Percentiles rank a stretch among this genome's conserved stretches.
Conservation (phyloP, 2,797 vertebrate genomes). For the Gouania willdenowi region DNA sequence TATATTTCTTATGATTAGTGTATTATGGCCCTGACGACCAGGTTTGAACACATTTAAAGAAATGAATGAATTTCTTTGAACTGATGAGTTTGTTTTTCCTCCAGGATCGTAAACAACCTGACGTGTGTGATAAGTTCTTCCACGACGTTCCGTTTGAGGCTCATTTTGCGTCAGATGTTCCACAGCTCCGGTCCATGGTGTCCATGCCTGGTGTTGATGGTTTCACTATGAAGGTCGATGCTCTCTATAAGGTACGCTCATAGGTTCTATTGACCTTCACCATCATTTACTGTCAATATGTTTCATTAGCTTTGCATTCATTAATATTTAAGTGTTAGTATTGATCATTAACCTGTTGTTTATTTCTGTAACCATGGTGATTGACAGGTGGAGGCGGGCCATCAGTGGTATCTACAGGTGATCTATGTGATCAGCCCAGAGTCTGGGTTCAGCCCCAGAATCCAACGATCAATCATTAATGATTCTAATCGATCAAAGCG, state of each 20-base stretch:
- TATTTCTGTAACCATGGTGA: too few species aligned
- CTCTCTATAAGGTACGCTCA: slow-evolving; percentile 93
- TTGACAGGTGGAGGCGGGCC: slow-evolving; percentile 91
- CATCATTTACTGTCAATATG: too few species aligned
- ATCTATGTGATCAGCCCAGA: slow-evolving; percentile 93
- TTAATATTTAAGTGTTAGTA: too few species aligned
- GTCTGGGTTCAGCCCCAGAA: slow-evolving; percentile 77
- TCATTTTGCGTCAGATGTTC: slow-evolving; percentile 84
- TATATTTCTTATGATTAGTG: too few species aligned
- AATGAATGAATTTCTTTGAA: too few species aligned
- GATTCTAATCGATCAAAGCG: slow-evolving; percentile 68
- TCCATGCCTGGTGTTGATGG: slow-evolving; percentile 92
- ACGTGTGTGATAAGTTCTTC: slow-evolving; percentile 88
- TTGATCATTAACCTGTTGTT: too few species aligned
- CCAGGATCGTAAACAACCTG: slow-evolving; percentile 92
- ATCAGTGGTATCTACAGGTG: slow-evolving; percentile 98
- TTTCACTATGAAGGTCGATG: slow-evolving; percentile 94
- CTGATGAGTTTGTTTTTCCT: too few species aligned
- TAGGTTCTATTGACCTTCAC: too few species aligned
- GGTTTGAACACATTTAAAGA: too few species aligned
- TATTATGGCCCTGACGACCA: too few species aligned
- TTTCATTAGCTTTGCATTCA: too few species aligned
- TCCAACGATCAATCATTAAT: slow-evolving; percentile 81
- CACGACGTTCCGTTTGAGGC: slow-evolving; percentile 96
- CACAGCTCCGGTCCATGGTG: slow-evolving; percentile 80